Percentiles rank a stretch among this genome's conserved stretches.
Conservation (phyloP, 2,888 invertebrate species). For the Mamestra brassicae region DNA sequence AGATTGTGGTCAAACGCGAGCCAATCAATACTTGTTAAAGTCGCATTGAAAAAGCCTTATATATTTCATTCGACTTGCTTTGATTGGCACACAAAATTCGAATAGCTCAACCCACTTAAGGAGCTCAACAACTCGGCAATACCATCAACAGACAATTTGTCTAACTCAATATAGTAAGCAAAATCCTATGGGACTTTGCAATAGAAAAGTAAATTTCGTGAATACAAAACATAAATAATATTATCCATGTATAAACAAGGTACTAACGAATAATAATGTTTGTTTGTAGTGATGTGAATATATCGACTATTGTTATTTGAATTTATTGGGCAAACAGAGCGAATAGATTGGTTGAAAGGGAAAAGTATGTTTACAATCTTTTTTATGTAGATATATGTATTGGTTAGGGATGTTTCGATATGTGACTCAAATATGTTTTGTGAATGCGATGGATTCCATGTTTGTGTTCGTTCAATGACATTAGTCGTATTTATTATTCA, state of each 20-base stretch:
- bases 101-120: not conserved
- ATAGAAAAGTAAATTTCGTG: conserved; percentile 29
- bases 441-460: conserved; percentile 4
- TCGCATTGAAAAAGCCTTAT: too few relatives aligned
- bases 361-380: conserved; percentile 33
- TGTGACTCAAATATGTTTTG: conserved; percentile 23
- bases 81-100: not conserved
- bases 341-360: conserved; percentile 43
- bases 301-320: conserved; percentile 63
- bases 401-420: conserved; percentile 1
- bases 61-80: too few relatives aligned
- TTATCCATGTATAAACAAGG: conserved; percentile 53
- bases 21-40: too few relatives aligned
- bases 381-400: conserved; percentile 30
- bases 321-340: conserved; percentile 58
- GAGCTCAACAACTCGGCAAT: not conserved
- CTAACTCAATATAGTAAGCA: conserved; percentile 23
- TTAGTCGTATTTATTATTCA: not conserved
- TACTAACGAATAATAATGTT: conserved; percentile 62
- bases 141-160: conserved; percentile 9
- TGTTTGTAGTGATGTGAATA: conserved; percentile 60
- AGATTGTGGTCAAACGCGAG: too few relatives aligned
- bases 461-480: conserved; percentile 4
- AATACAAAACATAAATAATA: conserved; percentile 56
- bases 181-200: conserved; percentile 21